A percentile compares a stretch with the other conserved stretches of the same genome.
These are phyloP conservation scores for Spea hammondii DNA, from an alignment of 2,797 vertebrate genomes.

Conservation along the genomic window DNA sequence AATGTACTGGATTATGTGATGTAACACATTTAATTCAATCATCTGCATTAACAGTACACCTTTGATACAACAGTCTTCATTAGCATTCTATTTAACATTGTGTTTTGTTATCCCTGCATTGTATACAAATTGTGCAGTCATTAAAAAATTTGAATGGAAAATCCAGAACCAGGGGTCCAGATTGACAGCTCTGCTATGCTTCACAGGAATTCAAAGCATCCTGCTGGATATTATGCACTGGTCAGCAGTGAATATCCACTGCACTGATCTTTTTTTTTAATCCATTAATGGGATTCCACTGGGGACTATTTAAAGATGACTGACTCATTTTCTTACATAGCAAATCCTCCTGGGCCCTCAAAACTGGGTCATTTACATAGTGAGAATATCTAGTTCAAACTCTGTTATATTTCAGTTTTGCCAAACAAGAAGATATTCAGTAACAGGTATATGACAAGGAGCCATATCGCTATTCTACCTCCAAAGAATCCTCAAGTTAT, in stretches of 20 bases:
- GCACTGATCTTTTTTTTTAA: slow-evolving; percentile 17
- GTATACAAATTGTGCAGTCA: slow-evolving; percentile 7
- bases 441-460: not conserved
- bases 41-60: too few relatives aligned
- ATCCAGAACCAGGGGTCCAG: slow-evolving; percentile 1
- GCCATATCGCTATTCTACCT: not conserved
- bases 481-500: not conserved
- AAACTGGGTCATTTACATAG: slow-evolving; percentile 34
- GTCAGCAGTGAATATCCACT: slow-evolving; percentile 29
- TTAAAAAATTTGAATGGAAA: slow-evolving; percentile 14
- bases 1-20: too few relatives aligned
- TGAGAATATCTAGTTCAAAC: not conserved
- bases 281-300: slow-evolving; percentile 31
- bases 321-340: slow-evolving; percentile 25
- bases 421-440: not conserved
- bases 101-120: slow-evolving; percentile 15
- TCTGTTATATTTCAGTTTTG: not conserved
- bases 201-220: slow-evolving; percentile 9
- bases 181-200: slow-evolving; percentile 15
- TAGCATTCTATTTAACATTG: not conserved
- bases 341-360: not conserved
- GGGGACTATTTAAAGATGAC: slow-evolving; percentile 37
- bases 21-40: too few relatives aligned
- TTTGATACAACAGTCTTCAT: not conserved
- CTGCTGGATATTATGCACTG: slow-evolving; percentile 14